These are phyloP conservation scores for Dunckerocampus dactyliophorus DNA, from an alignment of 2,113 vertebrate species.

Conservation along the genomic window DNA sequence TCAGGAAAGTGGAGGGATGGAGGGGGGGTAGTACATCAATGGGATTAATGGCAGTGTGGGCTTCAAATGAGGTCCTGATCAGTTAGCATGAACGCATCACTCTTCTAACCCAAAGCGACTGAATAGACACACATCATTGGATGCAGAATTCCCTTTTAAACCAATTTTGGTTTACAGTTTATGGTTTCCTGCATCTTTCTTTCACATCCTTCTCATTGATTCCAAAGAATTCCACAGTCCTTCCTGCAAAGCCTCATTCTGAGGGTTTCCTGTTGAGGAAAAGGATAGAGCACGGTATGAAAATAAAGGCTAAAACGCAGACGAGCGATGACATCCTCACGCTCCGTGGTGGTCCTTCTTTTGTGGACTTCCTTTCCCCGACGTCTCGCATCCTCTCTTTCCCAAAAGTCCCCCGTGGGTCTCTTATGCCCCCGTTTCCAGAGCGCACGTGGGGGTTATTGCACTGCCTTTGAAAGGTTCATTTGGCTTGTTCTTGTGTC, in stretches of 20 bases:
- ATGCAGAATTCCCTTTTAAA: not conserved
- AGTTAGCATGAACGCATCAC: not conserved
- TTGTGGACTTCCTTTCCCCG: conserved; percentile 36
- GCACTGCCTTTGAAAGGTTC: conserved; percentile 43
- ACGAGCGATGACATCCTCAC: conserved; percentile 37
- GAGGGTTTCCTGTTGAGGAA: conserved; percentile 40
- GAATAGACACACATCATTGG: not conserved
- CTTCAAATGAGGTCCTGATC: conserved; percentile 62
- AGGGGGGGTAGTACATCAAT: conserved; percentile 46
- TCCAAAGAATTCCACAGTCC: not conserved
- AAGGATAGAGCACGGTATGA: conserved; percentile 26
- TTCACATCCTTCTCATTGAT: not conserved
- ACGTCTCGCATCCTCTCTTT: conserved; percentile 48
- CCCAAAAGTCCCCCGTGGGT: conserved; percentile 54
- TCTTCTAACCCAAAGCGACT: not conserved
- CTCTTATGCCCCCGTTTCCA: conserved; percentile 55
- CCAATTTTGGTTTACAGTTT: not conserved
- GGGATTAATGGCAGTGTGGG: conserved; percentile 60
- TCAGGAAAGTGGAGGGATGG: conserved; percentile 25
- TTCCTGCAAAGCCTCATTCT: conserved; percentile 12
- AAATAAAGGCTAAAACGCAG: conserved; percentile 45
- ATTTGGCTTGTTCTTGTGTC: conserved; percentile 30
- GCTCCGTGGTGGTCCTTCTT: conserved; percentile 41
- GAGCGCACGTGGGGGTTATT: conserved; percentile 36
- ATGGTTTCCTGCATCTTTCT: not conserved